Evolutionary conservation across 2,888 invertebrate genomes (phyloP), one percentile per base, ranked within the genome.

Genomic region (Eupithecia vulgata): DNA sequence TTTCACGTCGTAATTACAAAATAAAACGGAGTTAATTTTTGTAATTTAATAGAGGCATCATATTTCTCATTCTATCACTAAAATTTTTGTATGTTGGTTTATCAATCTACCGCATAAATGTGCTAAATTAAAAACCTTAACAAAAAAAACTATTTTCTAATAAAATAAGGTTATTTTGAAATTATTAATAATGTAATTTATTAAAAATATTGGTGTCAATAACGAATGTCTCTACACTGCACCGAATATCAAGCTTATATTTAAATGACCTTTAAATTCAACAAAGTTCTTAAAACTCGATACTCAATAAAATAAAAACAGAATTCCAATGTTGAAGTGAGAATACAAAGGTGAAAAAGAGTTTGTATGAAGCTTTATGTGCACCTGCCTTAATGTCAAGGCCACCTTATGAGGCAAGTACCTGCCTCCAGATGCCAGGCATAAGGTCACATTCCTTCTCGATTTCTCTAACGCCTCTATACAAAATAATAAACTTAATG

Each of bases 401-500:
- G 80, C 73, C 79, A 72, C 45, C 25, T 74, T 74, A 70, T 74
- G 76, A 66, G 40, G 70, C 61, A 65, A 40, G 65, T 40, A 21
- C 64, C 79, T 86, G 87, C 88, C 87, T 57, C 57, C 25, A 57
- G 88, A 87, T 82, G 81, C 81, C 78, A 73, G 61, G 35, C 45
- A 17, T 65, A 74, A 72, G 70, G 74, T 74, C 48, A 68, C 40
- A 84, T 83, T 84, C 85, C 85, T 81, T 83, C 83, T 86, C 87
- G 92, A 92, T 92, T 91, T 93, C 93, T 91, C 91, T 85, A 86
- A 85, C 85, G 76, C 79, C 78, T 69, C 57, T 48, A 34, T 59
- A 73, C 68, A 81, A 85, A 84, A 84, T 84, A 37, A 57, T 57
- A 52, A 48, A 12, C 48, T 52, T 67, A 67, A 86, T 87, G 84